Percentiles rank a stretch among this genome's conserved stretches.
phyloP scores from a whole-genome alignment of 2,113 vertebrate species.

The Eurypyga helias region DNA sequence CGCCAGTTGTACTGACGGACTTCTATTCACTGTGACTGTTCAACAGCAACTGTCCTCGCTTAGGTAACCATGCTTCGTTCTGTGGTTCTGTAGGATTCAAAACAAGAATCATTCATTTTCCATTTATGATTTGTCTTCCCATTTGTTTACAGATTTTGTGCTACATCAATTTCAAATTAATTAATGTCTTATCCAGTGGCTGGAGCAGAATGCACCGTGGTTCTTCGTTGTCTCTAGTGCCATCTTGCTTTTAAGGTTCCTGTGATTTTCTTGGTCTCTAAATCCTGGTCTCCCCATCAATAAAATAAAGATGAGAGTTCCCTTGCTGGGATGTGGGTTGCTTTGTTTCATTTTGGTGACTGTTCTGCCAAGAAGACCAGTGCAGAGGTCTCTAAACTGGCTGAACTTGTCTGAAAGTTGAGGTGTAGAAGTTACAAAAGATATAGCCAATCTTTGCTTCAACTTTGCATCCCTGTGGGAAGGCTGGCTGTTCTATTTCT shows the following conservation, averaged over 20 bases:
- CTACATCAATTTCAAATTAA: neutral
- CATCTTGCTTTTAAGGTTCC: neutral
- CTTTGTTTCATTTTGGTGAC: neutral
- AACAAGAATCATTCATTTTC: neutral
- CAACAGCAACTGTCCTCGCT: neutral
- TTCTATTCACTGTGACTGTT: neutral
- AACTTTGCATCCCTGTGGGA: neutral
- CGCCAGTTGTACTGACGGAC: neutral
- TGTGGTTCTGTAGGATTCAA: neutral
- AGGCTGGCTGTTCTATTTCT: neutral
- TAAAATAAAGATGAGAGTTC: neutral
- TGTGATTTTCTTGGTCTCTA: neutral
- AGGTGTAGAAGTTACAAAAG: neutral
- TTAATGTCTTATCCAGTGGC: neutral
- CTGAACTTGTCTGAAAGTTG: neutral
- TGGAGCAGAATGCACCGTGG: neutral
- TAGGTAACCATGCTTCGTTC: neutral
- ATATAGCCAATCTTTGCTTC: neutral
- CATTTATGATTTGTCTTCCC: neutral
- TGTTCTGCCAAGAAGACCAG: neutral
- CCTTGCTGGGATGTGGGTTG: neutral
- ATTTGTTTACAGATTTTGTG: neutral
- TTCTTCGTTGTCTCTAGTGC: neutral
- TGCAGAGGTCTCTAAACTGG: neutral
- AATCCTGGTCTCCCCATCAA: neutral